Evolutionary conservation across 2,113 vertebrate genomes (phyloP).

Genomic region (Calcarius ornatus): DNA sequence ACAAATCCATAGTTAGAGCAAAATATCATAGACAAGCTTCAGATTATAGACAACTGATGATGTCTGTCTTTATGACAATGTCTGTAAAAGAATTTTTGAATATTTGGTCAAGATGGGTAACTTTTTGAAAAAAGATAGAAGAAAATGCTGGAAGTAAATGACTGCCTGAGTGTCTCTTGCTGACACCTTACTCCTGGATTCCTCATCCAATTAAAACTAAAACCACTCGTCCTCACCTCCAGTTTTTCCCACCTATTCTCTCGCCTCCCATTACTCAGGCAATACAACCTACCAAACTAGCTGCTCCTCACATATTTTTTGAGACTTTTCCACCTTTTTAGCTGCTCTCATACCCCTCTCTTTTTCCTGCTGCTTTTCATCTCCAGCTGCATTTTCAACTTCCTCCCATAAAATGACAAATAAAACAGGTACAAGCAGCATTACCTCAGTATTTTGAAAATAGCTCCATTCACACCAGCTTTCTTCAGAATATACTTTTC

Average conservation of each 20-base stretch:
- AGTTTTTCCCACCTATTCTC: background rate
- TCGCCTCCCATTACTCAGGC: background rate
- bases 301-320: background rate
- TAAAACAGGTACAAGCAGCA: background rate
- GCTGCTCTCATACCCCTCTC: background rate
- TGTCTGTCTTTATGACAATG: background rate
- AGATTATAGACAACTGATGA: background rate
- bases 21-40: background rate
- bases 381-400: background rate
- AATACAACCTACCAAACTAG: background rate
- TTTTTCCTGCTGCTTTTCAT: background rate
- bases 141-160: background rate
- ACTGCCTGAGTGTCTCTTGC: background rate
- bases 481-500: background rate
- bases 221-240: background rate
- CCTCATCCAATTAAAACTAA: constrained; percentile 15
- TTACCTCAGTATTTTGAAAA: background rate
- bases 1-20: background rate
- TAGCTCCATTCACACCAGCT: background rate
- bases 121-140: background rate
- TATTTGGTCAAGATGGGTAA: background rate
- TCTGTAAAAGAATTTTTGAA: background rate
- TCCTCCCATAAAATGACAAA: background rate
- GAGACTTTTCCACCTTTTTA: background rate
- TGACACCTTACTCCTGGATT: background rate